These are phyloP conservation scores for Syrphus vitripennis DNA, from an alignment of 2,888 invertebrate species.

Conservation along the genomic window DNA sequence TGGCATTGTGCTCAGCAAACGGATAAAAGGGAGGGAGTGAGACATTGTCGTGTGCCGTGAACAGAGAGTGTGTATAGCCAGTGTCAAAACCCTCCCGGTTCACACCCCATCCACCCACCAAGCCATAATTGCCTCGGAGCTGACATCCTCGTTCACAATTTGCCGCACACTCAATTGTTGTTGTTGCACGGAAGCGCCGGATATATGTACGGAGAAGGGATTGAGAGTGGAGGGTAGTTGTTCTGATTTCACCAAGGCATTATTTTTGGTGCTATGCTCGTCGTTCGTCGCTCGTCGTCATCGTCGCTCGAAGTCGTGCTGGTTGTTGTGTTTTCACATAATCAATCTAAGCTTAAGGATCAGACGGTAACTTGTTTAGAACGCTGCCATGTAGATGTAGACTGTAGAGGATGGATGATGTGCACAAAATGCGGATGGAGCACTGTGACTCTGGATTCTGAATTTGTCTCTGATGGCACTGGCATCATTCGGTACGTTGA, in stretches of 20 bases:
- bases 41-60: conserved; percentile 70
- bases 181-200: neutral
- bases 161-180: conserved; percentile 66
- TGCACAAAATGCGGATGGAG: conserved; percentile 49
- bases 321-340: conserved; percentile 73
- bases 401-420: conserved; percentile 37
- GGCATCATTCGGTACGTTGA: conserved; percentile 52
- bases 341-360: conserved; percentile 74
- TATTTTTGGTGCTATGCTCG: conserved; percentile 12
- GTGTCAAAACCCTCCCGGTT: conserved; percentile 59
- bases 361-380: conserved; percentile 70
- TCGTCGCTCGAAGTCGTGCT: conserved; percentile 9
- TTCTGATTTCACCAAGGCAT: conserved; percentile 68
- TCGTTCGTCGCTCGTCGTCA: conserved; percentile 1
- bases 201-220: conserved; percentile 2
- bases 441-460: conserved; percentile 11
- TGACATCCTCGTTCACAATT: conserved; percentile 68
- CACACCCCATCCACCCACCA: conserved; percentile 63
- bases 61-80: conserved; percentile 53
- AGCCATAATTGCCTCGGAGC: conserved; percentile 64
- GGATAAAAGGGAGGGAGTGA: conserved; percentile 34
- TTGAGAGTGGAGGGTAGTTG: conserved; percentile 20
- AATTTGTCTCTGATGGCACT: neutral
- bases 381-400: conserved; percentile 43
- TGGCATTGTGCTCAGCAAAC: conserved; percentile 36